Base-by-base conservation (phyloP, 2,888 invertebrate species). In the Ornithoptera alexandrae region DNA sequence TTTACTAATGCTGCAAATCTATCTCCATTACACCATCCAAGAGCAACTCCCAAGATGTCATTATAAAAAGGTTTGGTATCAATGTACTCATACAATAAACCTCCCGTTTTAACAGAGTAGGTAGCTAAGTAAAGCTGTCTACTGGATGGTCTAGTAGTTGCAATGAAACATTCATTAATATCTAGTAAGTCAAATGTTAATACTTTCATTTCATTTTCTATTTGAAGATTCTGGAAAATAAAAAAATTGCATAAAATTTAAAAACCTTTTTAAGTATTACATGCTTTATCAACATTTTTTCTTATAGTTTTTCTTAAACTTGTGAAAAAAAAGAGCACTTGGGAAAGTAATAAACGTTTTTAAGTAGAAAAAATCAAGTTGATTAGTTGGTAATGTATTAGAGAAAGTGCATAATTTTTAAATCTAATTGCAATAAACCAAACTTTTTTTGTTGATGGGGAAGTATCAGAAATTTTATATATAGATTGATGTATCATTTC, bases 1-100 rank as follows among this genome's bases (percentile, higher is more conserved):
- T 92, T 91, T 30, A 81, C 79, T 24, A 93, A 76, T 17, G 91
- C 92, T 60, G 86, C 93, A 84, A 85, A 89, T 76, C 80, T 82
- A 22, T 89, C 86, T 36, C 85, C 84, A 64, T 87, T 80, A 69
- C 83, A 88, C 78, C 82, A 82, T 10, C 93, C 93, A n/a, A 93
- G 71, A 0, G 90, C 82, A 0, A 91, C 87, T 67, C 80, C 78
- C 15, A 90, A 74, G 74, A 90, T 76, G 6, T 81, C 78, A 72
- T 74, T 77, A 71, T 79, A 81, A 17, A 73, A 22, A 24, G 77
- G 68, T 42, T 69, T 73, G 22, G 71, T 71, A 1, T 79, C 77
- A 59, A 30, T 74, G 65, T 83, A 88, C 17, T 82, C 77, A 76
- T 81, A 79, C 17, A 86, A 53, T 0, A 84, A 69, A 17, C 79